Base-by-base conservation (phyloP, 2,888 invertebrate species). In the Epinotia ramella region DNA sequence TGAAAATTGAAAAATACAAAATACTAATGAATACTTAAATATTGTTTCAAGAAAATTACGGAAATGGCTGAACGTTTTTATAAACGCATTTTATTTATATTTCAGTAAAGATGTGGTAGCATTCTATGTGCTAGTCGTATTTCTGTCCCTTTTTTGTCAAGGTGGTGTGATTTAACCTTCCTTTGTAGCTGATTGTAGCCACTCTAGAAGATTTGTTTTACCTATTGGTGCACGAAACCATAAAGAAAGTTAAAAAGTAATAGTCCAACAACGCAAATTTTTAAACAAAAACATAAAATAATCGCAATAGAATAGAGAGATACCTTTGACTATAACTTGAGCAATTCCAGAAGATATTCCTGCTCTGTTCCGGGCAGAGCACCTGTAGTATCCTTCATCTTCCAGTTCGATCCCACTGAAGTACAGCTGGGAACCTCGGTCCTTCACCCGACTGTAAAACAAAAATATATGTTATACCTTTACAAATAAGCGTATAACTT, bases 301-400 rank as follows among this genome's bases (percentile, higher is more conserved):
- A 53, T 4, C 13, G 16, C 4, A 16, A 53, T n/a, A 53, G 6
- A 49, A 16, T 16, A 16, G 13, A 1, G 12, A 63, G 18, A 28
- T 53, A 65, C 65, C 65, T 24, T 4, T 28, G 49, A 65, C 65
- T 1, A 49, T 28, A 65, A 65, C n/a, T 65, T 65, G 49, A 7
- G 65, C 24, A n/a, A 49, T 49, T 53, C 11, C 49, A 49, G 65
- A 44, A 24, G 49, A 28, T 16, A 49, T 28, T 16, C 65, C 65
- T 0, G 24, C 28, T 6, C 13, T 5, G 28, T 65, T 65, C 7
- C 28, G 28, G 28, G 49, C 65, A 3, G 28, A 1, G 28, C 65
- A 65, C n/a, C 49, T 65, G 49, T 65, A 65, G 16, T 20, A 53
- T 2, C 65, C 65, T 1, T 4, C 28, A 28, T 65, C 65, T 7